Base-by-base conservation (phyloP, 1,140 invertebrate genomes). In the Drosophila micromelanica region DNA sequence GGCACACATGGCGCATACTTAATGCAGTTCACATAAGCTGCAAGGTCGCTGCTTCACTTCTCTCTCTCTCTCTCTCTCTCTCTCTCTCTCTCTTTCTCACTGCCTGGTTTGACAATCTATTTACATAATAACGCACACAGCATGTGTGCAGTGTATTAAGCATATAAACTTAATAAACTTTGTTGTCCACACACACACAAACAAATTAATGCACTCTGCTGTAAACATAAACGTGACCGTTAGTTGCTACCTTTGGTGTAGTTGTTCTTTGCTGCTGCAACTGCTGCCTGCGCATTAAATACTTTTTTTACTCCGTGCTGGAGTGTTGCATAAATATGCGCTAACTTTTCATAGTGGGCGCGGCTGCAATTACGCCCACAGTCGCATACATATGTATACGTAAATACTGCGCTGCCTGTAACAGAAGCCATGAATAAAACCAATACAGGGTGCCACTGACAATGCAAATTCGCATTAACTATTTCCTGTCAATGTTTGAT, bases 141-240 rank as follows among this genome's bases (percentile, higher is more conserved):
- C 15, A 17, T 60, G 40, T 68, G 30, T 35, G 35, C 48, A 76
- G 62, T 76, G 52, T 73, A 56, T 71, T 64, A 68, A 61, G 80
- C 55, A 76, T 64, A 72, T 64, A 72, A 87, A 81, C 81, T 82
- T 87, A 86, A 86, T 86, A 86, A 81, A 86, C 75, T 78, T 68
- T 52, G 55, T 51, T 65, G 70, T 67, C 51, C 62, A 81, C 43
- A 12, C 38, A 40, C 55, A 46, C 52, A 67, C 40, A 55, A 32
- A 55, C 20, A 30, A 73, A 76, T 73, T 70, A 68, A 76, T 76
- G 70, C 70, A 76, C 56, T 49, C 20, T 67, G 56, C 56, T 67
- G 38, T 55, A 55, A 69, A 65, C 56, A 77, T 60, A 70, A 74
- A 64, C 60, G 60, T 74, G 75, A 71, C 63, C 59, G 63, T 77